Evolutionary conservation across 37 sponge, comb jelly and placozoan genomes (phyloP).

Genomic region (Axinella damicornis): DNA sequence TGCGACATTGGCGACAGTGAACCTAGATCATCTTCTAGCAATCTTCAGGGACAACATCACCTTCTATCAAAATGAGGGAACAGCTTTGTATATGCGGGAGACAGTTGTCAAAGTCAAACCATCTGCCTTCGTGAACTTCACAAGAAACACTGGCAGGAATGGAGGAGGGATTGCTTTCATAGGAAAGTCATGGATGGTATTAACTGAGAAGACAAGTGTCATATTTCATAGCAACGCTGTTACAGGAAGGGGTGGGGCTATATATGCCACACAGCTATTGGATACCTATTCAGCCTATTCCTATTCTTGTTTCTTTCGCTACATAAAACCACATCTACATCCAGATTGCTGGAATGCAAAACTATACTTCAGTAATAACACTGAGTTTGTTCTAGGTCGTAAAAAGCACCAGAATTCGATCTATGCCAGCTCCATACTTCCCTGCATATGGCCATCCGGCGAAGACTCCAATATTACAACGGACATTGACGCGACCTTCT

Average conservation of each 20-base stretch:
- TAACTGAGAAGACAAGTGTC: neutral
- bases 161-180: slow-evolving; percentile 53
- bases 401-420: slow-evolving; percentile 30
- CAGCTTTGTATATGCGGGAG: slow-evolving; percentile 30
- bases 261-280: slow-evolving; percentile 16
- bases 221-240: slow-evolving; percentile 23
- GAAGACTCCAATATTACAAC: neutral
- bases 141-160: slow-evolving; percentile 5
- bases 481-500: slow-evolving; percentile 21
- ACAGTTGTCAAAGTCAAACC: neutral
- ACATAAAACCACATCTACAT: neutral
- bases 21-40: slow-evolving; percentile 34
- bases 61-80: slow-evolving; percentile 37
- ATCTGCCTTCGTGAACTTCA: neutral
- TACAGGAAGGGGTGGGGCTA: slow-evolving; percentile 40
- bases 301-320: slow-evolving; percentile 57
- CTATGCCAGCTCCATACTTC: slow-evolving; percentile 59
- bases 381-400: neutral
- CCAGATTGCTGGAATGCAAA: slow-evolving; percentile 32
- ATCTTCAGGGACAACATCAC: slow-evolving; percentile 1
- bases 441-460: slow-evolving; percentile 57
- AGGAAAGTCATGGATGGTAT: slow-evolving; percentile 10
- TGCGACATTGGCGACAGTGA: slow-evolving; percentile 29
- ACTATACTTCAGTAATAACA: slow-evolving; percentile 51
- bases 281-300: slow-evolving; percentile 40